Base-by-base conservation (phyloP, 2,797 vertebrate genomes). In the Ceryle rudis region DNA sequence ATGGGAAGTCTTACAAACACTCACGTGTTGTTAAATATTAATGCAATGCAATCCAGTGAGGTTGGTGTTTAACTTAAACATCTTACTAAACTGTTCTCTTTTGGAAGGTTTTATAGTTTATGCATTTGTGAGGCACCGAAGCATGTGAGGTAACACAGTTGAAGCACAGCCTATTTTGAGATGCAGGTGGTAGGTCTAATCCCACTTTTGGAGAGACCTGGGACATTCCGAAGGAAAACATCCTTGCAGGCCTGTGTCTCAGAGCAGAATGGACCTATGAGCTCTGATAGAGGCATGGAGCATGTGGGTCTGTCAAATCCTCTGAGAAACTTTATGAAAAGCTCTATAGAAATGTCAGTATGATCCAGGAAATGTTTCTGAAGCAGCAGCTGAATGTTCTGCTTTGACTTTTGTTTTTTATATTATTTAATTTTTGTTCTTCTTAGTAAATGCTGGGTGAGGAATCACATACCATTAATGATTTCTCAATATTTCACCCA, bases 311-410 rank as follows among this genome's bases (percentile, higher is more conserved):
- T 69, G 35, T 54, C 61, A 94, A 82, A 87, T 73, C 82, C 73
- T 89, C 46, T 42, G 39, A 90, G 62, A 92, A 80, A 51, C 66
- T 23, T 80, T 44, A 66, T 61, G 41, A 87, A 96, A 89, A 82
- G 42, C 77, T 87, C 44, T 93, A 14, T 25, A 62, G 72, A 93
- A 85, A 95, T 72, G 58, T 52, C 66, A 66, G 7, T 89, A 85
- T 14, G 52, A 44, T 60, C 66, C 89, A 95, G 80, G 82, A 97
- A 95, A 90, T n/a, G 0, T 89, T 89, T 93, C 42, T 92, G 86
- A 90, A 90, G 81, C 37, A 84, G 79, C 55, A 94, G 61, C 31
- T 73, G 21, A 95, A 94, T 80, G 70, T 91, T 94, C 65, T 79
- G 57, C 80, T 90, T 83, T 51, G 8, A 3, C 35, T 66, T 17